Percentiles rank a stretch among this genome's conserved stretches.
phyloP scores from a whole-genome alignment of 1,140 invertebrate species.

The Diprion similis region DNA sequence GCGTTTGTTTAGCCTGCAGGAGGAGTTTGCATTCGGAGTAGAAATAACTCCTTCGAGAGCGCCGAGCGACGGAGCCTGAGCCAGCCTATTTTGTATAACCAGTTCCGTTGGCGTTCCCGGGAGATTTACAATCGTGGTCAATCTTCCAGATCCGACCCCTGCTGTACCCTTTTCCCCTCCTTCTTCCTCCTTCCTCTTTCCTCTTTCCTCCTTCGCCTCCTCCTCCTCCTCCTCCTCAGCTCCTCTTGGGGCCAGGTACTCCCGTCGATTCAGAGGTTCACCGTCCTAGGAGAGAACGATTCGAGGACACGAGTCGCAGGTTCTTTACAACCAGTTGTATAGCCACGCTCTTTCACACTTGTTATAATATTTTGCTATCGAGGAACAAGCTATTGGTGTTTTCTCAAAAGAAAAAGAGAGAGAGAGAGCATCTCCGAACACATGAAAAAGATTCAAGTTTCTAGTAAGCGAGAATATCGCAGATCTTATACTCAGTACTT shows the following conservation, averaged over 20 bases:
- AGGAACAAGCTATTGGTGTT: too few species aligned
- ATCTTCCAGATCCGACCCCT: constrained; percentile 14
- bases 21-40: constrained; percentile 45
- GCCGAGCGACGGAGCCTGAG: constrained; percentile 27
- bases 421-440: too few species aligned
- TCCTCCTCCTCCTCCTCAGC: not conserved
- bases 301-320: not conserved
- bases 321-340: constrained; percentile 17
- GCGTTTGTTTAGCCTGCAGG: constrained; percentile 17
- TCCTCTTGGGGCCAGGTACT: constrained; percentile 16
- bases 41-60: constrained; percentile 38
- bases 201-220: constrained; percentile 15
- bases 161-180: constrained; percentile 10
- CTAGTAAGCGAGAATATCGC: too few species aligned
- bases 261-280: constrained; percentile 28
- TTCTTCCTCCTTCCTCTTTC: constrained; percentile 6
- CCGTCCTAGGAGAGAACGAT: constrained; percentile 12
- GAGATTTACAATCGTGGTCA: constrained; percentile 54
- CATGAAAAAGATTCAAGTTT: too few species aligned
- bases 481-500: too few species aligned
- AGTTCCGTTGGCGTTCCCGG: constrained; percentile 42
- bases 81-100: constrained; percentile 57
- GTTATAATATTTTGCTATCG: too few species aligned
- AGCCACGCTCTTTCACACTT: not conserved
- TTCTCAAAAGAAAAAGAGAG: too few species aligned